Conservation (phyloP, 2,113 vertebrate species). For the Miniopterus natalensis region DNA sequence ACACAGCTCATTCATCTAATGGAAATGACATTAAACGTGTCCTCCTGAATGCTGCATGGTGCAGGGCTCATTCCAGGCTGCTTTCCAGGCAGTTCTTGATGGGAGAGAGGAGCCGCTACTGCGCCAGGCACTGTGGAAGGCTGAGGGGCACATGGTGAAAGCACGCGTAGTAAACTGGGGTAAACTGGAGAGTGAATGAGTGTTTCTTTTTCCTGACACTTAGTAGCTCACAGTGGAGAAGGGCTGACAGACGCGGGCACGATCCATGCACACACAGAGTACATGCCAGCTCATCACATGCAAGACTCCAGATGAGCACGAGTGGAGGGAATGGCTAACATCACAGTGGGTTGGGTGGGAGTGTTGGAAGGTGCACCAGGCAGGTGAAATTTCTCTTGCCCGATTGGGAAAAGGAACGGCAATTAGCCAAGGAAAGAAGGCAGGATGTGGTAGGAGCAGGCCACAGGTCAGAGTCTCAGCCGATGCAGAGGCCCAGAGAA, state of each 20-base stretch:
- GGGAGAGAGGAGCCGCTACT: background rate
- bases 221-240: background rate
- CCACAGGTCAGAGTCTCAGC: background rate
- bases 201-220: background rate
- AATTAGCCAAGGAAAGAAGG: background rate
- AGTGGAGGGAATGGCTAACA: background rate
- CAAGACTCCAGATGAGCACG: background rate
- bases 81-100: background rate
- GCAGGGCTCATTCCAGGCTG: background rate
- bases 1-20: background rate
- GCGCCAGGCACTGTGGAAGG: background rate
- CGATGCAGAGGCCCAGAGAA: background rate
- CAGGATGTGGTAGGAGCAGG: background rate
- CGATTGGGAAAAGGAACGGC: background rate
- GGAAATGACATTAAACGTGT: background rate
- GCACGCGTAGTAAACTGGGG: accelerated
- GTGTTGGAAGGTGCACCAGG: background rate
- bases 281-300: accelerated
- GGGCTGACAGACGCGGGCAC: background rate
- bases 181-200: background rate
- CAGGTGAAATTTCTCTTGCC: background rate
- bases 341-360: background rate
- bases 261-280: background rate
- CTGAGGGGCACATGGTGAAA: background rate
- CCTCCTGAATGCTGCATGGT: background rate